Base-by-base conservation (phyloP, 2,888 invertebrate species). In the Hemaris fuciformis region DNA sequence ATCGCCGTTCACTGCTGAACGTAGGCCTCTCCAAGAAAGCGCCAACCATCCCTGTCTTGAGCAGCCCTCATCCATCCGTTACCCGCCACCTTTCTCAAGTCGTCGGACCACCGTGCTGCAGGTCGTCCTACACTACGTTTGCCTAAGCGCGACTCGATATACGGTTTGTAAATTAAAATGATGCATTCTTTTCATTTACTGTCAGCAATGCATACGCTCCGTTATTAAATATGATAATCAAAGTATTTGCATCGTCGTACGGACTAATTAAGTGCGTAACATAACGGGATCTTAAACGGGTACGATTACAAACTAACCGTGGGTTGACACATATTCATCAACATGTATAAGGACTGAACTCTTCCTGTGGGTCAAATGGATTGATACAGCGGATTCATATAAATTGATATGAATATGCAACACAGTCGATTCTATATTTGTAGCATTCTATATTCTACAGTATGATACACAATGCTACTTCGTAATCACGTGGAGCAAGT, bases 191-290 rank as follows among this genome's bases (percentile, higher is more conserved):
- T 53, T 31, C 18, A 31, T 53, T 8, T 15, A 27, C 31, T 38
- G 22, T 6, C 31, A 31, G 13, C 38, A 59, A 25, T 22, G 34
- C 18, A n/a, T 22, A n/a, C 20, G 10, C 20, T 22, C 61, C 34
- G 57, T 59, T 62, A 64, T 66, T 45, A 25, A 62, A 48, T 67
- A 62, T 67, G 60, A 59, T 66, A 59, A 67, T 66, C 31, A 43
- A 59, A 62, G 61, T 61, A 64, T 64, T 64, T 61, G 63, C 59
- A 64, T 64, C 57, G 22, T 59, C 41, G 43, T 59, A 18, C 56
- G 46, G 57, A 45, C 53, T 61, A 45, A 53, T 61, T 56, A 42
- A 34, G 31, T 57, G 38, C 57, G 43, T 43, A 43, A 34, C 46
- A 45, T 61, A 61, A 61, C 61, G 57, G 61, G 42, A 25, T 43